Conservation (phyloP, 2,113 vertebrate species). For the Periophthalmodon schlosseri region DNA sequence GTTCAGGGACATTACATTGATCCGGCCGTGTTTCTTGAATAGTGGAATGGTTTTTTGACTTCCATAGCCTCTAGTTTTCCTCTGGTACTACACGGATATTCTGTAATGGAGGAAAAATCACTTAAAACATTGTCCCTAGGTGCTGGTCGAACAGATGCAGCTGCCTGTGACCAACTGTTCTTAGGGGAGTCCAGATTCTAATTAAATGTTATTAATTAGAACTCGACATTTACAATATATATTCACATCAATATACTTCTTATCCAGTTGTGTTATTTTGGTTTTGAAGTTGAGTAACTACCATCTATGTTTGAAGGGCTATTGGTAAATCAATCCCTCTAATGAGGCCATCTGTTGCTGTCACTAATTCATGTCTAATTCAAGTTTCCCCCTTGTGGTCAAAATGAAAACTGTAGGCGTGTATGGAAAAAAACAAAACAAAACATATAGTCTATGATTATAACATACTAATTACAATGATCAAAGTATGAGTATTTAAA, state of each 20-base stretch:
- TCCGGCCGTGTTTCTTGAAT: constrained; percentile 6
- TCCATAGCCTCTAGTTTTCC: constrained; percentile 2
- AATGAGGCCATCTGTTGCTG: constrained; percentile 57
- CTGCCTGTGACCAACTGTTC: constrained; percentile 6
- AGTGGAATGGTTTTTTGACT: not conserved
- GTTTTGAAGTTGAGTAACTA: not conserved
- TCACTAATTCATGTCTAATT: constrained; percentile 18
- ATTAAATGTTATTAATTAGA: not conserved
- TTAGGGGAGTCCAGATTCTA: not conserved
- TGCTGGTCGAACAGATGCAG: constrained; percentile 17
- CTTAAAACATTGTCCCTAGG: constrained; percentile 20
- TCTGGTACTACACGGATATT: not conserved
- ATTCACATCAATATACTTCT: not conserved
- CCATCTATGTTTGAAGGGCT: constrained; percentile 8
- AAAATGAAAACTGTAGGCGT: constrained; percentile 25
- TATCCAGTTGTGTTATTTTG: not conserved
- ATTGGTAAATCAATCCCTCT: constrained; percentile 32
- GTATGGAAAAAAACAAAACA: too few relatives aligned
- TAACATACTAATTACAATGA: too few relatives aligned
- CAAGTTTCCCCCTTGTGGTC: constrained; percentile 69
- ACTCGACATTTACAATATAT: not conserved
- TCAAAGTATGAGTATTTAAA: too few relatives aligned
- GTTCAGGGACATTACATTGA: constrained; percentile 20
- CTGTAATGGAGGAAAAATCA: constrained; percentile 8
- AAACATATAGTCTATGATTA: too few relatives aligned